These are phyloP conservation scores for Halictus quadricinctus DNA, from an alignment of 2,888 invertebrate species.

Conservation along the genomic window DNA sequence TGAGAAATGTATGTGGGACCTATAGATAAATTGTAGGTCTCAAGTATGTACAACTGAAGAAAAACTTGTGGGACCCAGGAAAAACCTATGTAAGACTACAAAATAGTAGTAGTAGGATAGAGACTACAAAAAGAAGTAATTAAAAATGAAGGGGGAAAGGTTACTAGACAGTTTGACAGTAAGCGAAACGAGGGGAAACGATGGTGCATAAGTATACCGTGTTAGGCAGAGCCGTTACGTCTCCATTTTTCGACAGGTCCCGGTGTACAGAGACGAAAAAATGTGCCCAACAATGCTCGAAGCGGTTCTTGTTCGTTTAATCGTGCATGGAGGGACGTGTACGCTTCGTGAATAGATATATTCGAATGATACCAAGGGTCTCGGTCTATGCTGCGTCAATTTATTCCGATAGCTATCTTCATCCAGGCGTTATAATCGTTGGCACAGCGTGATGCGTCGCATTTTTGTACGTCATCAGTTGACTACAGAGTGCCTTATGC, in stretches of 20 bases:
- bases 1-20: too few species aligned
- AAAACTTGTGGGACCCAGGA: too few species aligned
- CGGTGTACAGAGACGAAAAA: conserved; percentile 28
- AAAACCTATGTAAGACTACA: too few species aligned
- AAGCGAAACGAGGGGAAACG: neutral
- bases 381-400: neutral
- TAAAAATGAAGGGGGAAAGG: too few species aligned
- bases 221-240: neutral
- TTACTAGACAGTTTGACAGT: too few species aligned
- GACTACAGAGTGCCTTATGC: neutral
- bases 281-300: conserved; percentile 1
- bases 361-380: conserved; percentile 2
- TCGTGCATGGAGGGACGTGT: neutral
- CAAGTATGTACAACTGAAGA: too few species aligned
- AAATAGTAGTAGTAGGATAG: too few species aligned
- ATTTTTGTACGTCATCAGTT: neutral
- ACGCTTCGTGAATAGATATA: conserved; percentile 39
- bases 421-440: neutral
- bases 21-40: too few species aligned
- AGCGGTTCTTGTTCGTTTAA: conserved; percentile 6
- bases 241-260: conserved; percentile 30
- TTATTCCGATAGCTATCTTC: conserved; percentile 12
- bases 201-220: neutral
- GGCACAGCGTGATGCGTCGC: neutral
- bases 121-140: too few species aligned